Percentiles rank a stretch among this genome's conserved stretches.
These are phyloP conservation scores for Lepidiolamprologus cunningtoni DNA, from an alignment of 2,113 vertebrate species.

Conservation along the genomic window DNA sequence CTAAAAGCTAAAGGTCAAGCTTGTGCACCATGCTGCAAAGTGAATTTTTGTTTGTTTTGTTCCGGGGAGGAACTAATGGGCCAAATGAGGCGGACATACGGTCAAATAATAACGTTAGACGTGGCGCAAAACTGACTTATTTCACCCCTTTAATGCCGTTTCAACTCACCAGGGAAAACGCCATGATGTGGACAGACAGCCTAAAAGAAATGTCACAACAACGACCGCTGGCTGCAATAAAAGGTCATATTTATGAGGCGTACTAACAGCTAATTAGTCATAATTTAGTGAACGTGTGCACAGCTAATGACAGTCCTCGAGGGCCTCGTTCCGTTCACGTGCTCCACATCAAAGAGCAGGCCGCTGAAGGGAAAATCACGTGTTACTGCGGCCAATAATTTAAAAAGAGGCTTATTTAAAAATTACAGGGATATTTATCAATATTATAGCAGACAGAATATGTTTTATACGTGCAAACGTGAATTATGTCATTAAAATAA, in stretches of 20 bases:
- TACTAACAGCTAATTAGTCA: conserved; percentile 32
- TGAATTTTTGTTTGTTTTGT: not conserved
- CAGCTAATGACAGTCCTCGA: not conserved
- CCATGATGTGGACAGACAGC: conserved; percentile 52
- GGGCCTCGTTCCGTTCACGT: conserved; percentile 22
- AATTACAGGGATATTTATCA: not conserved
- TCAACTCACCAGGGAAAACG: conserved; percentile 75
- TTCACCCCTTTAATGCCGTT: not conserved
- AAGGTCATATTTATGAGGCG: conserved; percentile 47
- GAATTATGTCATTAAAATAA: not conserved
- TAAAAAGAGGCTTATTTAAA: not conserved
- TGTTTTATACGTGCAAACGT: not conserved
- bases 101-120: not conserved
- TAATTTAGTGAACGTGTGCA: conserved; percentile 60
- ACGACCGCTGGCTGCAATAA: not conserved
- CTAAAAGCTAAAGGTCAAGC: not conserved
- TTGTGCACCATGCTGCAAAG: not conserved
- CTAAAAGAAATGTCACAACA: conserved; percentile 35
- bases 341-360: conserved; percentile 9
- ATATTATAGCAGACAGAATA: not conserved
- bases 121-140: not conserved
- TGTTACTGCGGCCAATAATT: not conserved
- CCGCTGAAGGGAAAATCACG: not conserved
- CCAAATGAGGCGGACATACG: not conserved
- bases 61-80: not conserved